Evolutionary conservation across 2,113 vertebrate species (phyloP).

Genomic region (Spea bombifrons): DNA sequence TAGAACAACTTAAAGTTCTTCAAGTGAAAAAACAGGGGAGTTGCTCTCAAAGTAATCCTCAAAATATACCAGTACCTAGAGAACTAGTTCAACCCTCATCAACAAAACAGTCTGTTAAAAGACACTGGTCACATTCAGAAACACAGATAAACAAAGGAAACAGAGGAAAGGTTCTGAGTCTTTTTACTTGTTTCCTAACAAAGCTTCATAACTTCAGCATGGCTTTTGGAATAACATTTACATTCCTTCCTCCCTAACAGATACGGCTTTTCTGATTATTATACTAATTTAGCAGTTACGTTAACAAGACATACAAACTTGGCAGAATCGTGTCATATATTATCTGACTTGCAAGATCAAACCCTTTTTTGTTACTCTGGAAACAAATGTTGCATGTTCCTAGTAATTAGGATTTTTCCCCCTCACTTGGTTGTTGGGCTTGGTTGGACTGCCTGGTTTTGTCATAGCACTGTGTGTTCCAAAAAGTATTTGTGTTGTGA

Average conservation of each 20-base stretch:
- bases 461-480: slow-evolving; percentile 9
- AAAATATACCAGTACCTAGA: slow-evolving; percentile 54
- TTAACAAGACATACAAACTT: not conserved
- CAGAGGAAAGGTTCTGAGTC: slow-evolving; percentile 75
- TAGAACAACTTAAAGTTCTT: slow-evolving; percentile 87
- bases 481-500: slow-evolving; percentile 46
- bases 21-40: slow-evolving; percentile 77
- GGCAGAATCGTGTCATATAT: not conserved
- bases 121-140: slow-evolving; percentile 63
- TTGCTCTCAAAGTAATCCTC: slow-evolving; percentile 65
- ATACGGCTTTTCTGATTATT: not conserved
- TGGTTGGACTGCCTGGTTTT: not conserved
- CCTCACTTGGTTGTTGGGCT: not conserved
- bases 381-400: not conserved
- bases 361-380: too few relatives aligned
- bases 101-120: slow-evolving; percentile 71
- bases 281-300: not conserved
- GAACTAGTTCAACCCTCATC: slow-evolving; percentile 57
- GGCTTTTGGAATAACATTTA: not conserved
- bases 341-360: not conserved
- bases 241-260: not conserved
- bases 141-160: slow-evolving; percentile 75
- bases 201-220: slow-evolving; percentile 13
- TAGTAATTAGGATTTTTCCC: not conserved
- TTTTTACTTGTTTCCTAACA: slow-evolving; percentile 47